Percentiles rank a stretch among this genome's conserved stretches.
Conservation (phyloP, 2,797 vertebrate genomes). For the Tadarida brasiliensis region DNA sequence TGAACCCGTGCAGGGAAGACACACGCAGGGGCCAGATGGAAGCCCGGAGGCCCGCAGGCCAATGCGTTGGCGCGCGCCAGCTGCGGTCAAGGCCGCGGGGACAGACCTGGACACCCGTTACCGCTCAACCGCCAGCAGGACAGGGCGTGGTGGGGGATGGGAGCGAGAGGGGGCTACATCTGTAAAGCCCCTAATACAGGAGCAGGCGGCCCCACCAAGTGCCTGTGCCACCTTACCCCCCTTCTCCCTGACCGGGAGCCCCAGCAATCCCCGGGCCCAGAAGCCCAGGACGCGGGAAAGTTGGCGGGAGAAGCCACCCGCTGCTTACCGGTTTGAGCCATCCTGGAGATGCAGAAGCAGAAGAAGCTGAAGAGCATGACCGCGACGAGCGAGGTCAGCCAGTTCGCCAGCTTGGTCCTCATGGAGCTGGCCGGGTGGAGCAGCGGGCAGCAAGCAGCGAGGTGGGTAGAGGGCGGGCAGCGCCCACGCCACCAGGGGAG, state of each 20-base stretch:
- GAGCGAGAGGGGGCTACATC: fast-evolving
- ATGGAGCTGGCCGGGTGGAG: not conserved
- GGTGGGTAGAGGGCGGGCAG: fast-evolving
- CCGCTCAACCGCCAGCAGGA: not conserved
- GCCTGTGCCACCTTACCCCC: fast-evolving
- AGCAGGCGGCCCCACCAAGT: fast-evolving
- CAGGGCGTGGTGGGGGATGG: not conserved
- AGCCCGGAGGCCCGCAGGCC: fast-evolving
- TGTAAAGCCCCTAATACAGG: fast-evolving
- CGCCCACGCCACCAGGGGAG: fast-evolving
- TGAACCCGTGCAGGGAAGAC: not conserved
- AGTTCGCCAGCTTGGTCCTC: slow-evolving; percentile 26
- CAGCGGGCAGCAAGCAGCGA: fast-evolving
- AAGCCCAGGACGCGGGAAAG: fast-evolving
- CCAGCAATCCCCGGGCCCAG: not conserved
- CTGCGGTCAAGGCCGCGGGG: fast-evolving
- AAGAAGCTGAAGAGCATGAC: slow-evolving; percentile 61
- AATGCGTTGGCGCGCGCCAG: fast-evolving
- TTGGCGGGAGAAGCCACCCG: not conserved
- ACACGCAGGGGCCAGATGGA: fast-evolving
- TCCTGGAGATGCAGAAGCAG: slow-evolving; percentile 71
- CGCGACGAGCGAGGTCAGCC: not conserved
- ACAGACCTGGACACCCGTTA: not conserved
- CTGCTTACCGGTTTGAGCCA: slow-evolving; percentile 60
- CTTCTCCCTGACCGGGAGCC: not conserved